These are phyloP conservation scores for Trichonephila inaurata DNA, from an alignment of 1,140 invertebrate species.

Conservation along the genomic window DNA sequence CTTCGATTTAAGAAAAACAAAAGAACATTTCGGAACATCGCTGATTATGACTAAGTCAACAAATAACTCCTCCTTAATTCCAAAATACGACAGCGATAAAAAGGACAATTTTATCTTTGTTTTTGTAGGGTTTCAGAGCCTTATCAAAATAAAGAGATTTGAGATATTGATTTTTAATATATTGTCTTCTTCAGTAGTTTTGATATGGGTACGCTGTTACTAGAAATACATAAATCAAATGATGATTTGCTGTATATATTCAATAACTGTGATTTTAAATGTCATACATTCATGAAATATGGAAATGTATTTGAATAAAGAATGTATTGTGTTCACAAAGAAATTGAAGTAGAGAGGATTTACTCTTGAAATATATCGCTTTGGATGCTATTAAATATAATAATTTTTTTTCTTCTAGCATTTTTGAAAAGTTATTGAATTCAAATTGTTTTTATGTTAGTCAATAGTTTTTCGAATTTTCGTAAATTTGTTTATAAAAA, in stretches of 20 bases:
- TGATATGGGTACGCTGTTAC: neutral
- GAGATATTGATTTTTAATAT: neutral
- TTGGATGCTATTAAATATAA: too few relatives aligned
- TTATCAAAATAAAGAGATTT: neutral
- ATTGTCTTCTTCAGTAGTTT: neutral
- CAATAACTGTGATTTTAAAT: too few relatives aligned
- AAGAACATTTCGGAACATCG: neutral
- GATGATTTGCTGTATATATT: neutral
- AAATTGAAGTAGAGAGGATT: too few relatives aligned
- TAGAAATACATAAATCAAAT: neutral
- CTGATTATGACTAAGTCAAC: constrained; percentile 7
- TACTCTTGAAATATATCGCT: too few relatives aligned
- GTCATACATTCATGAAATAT: too few relatives aligned
- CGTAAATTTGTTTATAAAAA: too few relatives aligned
- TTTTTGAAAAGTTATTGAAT: too few relatives aligned
- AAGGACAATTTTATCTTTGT: neutral
- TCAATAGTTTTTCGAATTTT: too few relatives aligned
- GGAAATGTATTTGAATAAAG: too few relatives aligned
- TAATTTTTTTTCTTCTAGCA: too few relatives aligned
- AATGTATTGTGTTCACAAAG: too few relatives aligned
- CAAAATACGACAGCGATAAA: neutral
- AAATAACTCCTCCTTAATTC: neutral
- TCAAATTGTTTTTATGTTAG: too few relatives aligned
- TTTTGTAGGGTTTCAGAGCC: neutral
- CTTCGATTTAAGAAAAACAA: neutral